Conservation (phyloP, 2,797 vertebrate genomes). For the Periparus ater region DNA sequence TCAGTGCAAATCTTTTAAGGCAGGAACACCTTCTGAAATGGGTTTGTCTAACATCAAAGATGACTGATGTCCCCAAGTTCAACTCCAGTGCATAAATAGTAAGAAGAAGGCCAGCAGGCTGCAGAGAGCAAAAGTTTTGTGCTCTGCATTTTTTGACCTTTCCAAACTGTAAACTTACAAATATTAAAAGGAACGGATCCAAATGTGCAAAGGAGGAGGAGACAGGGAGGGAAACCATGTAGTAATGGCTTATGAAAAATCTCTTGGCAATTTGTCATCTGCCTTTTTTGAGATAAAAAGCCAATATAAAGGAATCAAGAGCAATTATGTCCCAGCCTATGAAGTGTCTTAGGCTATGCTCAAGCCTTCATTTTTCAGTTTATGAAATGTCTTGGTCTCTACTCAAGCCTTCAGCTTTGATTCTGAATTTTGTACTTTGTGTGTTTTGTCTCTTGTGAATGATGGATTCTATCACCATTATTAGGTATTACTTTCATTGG, state of each 20-base stretch:
- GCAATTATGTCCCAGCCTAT: neutral
- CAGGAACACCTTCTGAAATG: neutral
- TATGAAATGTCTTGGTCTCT: neutral
- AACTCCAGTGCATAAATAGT: neutral
- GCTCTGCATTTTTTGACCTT: neutral
- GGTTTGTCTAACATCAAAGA: neutral
- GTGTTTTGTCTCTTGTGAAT: neutral
- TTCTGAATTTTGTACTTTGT: neutral
- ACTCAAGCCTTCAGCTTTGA: neutral
- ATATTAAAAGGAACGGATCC: neutral
- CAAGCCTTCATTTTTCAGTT: neutral
- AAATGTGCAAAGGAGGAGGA: neutral
- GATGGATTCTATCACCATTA: neutral
- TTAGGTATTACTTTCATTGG: neutral
- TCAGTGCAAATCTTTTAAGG: neutral
- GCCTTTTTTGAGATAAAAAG: constrained; percentile 49
- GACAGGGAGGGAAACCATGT: neutral
- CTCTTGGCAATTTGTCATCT: neutral
- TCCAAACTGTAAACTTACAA: neutral
- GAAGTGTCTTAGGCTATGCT: neutral
- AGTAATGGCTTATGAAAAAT: neutral
- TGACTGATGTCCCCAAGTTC: neutral
- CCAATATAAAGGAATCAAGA: neutral
- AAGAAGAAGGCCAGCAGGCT: neutral
- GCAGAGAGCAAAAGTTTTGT: neutral